Base-by-base conservation (phyloP, 2,888 invertebrate genomes). In the Sisyra nigra region DNA sequence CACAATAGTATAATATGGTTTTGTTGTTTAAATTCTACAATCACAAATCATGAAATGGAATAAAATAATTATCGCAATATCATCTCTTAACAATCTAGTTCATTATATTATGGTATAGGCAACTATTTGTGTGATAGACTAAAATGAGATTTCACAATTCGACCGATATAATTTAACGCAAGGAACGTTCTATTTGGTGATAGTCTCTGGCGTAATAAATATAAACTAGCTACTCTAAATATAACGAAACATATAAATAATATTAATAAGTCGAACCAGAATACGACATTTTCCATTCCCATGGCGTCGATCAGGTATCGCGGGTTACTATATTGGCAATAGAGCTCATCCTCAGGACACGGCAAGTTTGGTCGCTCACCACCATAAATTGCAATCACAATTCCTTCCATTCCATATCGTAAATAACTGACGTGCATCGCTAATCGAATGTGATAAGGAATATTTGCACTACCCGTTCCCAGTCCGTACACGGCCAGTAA, bases 401-500 rank as follows among this genome's bases (percentile, higher is more conserved):
- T 67, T 0, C 86, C 89, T 56, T 92, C 87, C 47, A 88, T 71
- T 1, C 82, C 80, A 55, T 86, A 77, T 8, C 89, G 72, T 44
- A 91, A 69, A 59, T 81, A 92, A 46, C 89, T 91, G 42, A 81
- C 69, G 49, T 85, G 81, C 66, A 92, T 80, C 1, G 85, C 67
- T 53, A 91, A 65, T 49, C 75, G 72, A 59, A 93, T 78, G 0
- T 92, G 81, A 14, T 84, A 71, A 0, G 81, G 77, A 1, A 71
- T 66, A 41, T 55, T 60, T 41, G 67, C 65, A 51, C 71, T 67
- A 1, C 83, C 85, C 46, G 77, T 78, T 4, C 93, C 93, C 54
- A 93, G 80, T 24, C 93, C 86, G 55, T 85, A 84, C 1, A 81
- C 84, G 4, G 92, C 83, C 40, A 93, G 69, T 44, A 94, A 62